Conservation (phyloP, 2,797 vertebrate species). For the Schizopygopsis pylzovi region DNA sequence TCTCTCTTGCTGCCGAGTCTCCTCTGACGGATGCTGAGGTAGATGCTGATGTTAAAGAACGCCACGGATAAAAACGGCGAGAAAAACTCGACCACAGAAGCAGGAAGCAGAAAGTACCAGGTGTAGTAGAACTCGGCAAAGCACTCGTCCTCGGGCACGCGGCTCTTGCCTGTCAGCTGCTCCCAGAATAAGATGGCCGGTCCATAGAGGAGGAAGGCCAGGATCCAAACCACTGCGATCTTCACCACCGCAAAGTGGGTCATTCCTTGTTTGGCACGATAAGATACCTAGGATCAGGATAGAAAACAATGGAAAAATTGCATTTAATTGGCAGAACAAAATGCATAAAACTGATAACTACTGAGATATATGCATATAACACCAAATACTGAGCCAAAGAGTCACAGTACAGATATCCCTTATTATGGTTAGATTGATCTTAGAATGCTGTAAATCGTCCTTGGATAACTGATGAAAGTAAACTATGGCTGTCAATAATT, state of each 20-base stretch:
- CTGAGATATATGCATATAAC: neutral
- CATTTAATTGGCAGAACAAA: neutral
- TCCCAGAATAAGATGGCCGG: slow-evolving; percentile 86
- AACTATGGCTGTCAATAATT: neutral
- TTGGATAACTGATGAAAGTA: neutral
- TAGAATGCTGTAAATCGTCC: neutral
- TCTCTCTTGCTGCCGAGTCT: slow-evolving; percentile 68
- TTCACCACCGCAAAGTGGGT: slow-evolving; percentile 74
- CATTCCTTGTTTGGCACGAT: slow-evolving; percentile 80
- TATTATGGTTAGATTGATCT: neutral
- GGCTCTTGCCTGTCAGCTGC: slow-evolving; percentile 67
- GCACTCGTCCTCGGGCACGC: slow-evolving; percentile 72
- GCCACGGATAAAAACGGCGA: slow-evolving; percentile 83
- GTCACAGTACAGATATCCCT: neutral
- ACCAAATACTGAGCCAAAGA: neutral
- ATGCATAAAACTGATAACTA: neutral
- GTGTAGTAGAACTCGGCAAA: slow-evolving; percentile 79
- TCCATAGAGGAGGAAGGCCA: slow-evolving; percentile 86
- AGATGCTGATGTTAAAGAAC: slow-evolving; percentile 90
- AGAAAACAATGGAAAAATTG: neutral
- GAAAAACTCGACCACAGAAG: slow-evolving; percentile 88
- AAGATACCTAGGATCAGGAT: slow-evolving; percentile 80
- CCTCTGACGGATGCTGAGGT: slow-evolving; percentile 83
- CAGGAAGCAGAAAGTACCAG: slow-evolving; percentile 80
- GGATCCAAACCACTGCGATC: slow-evolving; percentile 85